A percentile compares a stretch with the other conserved stretches of the same genome.
These are phyloP conservation scores for Malthinus flaveolus DNA, from an alignment of 2,888 invertebrate species.

Conservation along the genomic window DNA sequence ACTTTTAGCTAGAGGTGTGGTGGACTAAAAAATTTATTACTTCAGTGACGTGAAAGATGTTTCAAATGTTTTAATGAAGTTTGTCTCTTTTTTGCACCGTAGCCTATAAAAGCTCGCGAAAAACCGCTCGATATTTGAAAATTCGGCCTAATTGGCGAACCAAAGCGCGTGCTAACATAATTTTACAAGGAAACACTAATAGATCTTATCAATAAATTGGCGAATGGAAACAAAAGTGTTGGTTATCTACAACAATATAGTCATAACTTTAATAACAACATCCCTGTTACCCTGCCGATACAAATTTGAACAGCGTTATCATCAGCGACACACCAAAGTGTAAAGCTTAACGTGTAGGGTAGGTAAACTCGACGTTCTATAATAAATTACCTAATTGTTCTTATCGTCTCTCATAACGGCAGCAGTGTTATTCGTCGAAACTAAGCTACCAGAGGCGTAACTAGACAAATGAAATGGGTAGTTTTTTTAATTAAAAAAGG, in stretches of 20 bases:
- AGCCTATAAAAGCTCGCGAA: too few relatives aligned
- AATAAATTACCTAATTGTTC: conserved; percentile 4
- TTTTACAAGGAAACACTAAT: neutral
- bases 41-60: too few relatives aligned
- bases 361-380: conserved; percentile 1
- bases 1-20: too few relatives aligned
- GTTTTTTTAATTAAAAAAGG: too few relatives aligned
- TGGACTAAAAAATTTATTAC: too few relatives aligned
- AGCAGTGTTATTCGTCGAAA: neutral
- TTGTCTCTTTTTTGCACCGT: too few relatives aligned
- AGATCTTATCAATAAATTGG: neutral
- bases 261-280: conserved; percentile 5
- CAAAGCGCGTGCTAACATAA: too few relatives aligned
- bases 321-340: conserved; percentile 4
- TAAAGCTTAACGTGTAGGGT: conserved; percentile 3
- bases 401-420: neutral
- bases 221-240: conserved; percentile 5
- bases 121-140: too few relatives aligned
- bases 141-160: too few relatives aligned
- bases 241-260: conserved; percentile 1
- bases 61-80: too few relatives aligned
- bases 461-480: too few relatives aligned
- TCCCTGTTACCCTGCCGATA: neutral
- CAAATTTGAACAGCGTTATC: conserved; percentile 6
- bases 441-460: too few relatives aligned